Percentiles rank a stretch among this genome's conserved stretches.
phyloP scores from a whole-genome alignment of 1,140 invertebrate species.

The Ditylenchus dipsaci region DNA sequence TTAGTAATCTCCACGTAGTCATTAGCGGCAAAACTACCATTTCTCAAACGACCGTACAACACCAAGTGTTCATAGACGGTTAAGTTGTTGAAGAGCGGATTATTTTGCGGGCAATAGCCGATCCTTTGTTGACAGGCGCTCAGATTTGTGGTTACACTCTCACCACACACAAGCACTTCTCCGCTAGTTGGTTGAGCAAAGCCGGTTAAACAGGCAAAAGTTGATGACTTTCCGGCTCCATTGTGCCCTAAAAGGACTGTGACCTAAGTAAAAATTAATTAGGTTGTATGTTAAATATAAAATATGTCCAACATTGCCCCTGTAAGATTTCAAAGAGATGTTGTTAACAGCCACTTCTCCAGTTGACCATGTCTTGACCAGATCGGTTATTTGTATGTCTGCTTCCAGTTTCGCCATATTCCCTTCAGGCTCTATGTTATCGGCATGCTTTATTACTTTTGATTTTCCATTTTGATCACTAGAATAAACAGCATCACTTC shows the following conservation, averaged over 20 bases:
- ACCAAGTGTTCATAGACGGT: conserved; percentile 81
- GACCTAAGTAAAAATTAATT: conserved; percentile 23
- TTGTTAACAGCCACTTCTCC: conserved; percentile 38
- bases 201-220: conserved; percentile 41
- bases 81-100: conserved; percentile 82
- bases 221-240: conserved; percentile 42
- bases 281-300: too few species aligned
- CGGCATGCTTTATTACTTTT: conserved; percentile 5
- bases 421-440: conserved; percentile 32
- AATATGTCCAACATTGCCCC: conserved; percentile 30
- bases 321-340: conserved; percentile 36
- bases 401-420: conserved; percentile 29
- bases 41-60: conserved; percentile 69
- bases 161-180: conserved; percentile 29
- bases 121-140: conserved; percentile 27
- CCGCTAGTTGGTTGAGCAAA: conserved; percentile 18
- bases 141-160: conserved; percentile 26
- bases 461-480: conserved; percentile 11
- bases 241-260: conserved; percentile 44
- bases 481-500: background rate
- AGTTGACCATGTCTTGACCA: conserved; percentile 37
- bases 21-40: conserved; percentile 37
- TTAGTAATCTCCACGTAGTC: background rate
- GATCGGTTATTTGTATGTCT: conserved; percentile 40
- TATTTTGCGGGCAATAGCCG: conserved; percentile 85